Conservation (phyloP, 2,888 invertebrate genomes). For the Caprella mutica region DNA sequence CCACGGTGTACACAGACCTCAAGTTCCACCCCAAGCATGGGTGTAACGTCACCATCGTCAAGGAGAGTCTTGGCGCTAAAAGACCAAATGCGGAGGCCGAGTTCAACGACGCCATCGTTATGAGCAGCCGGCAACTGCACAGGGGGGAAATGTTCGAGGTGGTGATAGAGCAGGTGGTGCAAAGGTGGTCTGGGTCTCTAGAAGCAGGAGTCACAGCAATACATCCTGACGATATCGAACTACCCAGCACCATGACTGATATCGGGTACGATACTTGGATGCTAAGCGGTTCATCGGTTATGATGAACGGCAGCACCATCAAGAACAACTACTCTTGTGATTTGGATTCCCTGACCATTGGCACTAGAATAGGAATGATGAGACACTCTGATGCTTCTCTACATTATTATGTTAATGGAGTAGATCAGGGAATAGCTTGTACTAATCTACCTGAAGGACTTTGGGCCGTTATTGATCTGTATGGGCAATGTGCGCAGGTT, state of each 20-base stretch:
- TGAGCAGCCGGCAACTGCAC: slow-evolving; percentile 72
- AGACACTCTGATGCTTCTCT: slow-evolving; percentile 68
- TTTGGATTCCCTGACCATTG: slow-evolving; percentile 64
- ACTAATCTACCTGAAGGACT: slow-evolving; percentile 57
- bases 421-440: slow-evolving; percentile 76
- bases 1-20: slow-evolving; percentile 56
- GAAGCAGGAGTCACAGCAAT: slow-evolving; percentile 62
- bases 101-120: slow-evolving; percentile 88
- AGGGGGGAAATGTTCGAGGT: slow-evolving; percentile 89
- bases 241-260: slow-evolving; percentile 82
- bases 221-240: slow-evolving; percentile 76
- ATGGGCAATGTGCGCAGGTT: slow-evolving; percentile 89
- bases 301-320: slow-evolving; percentile 59
- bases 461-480: slow-evolving; percentile 88
- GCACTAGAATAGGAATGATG: slow-evolving; percentile 76
- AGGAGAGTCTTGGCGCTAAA: slow-evolving; percentile 71
- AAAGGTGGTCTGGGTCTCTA: slow-evolving; percentile 33
- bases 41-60: slow-evolving; percentile 70
- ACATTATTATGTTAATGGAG: slow-evolving; percentile 74
- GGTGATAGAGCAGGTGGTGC: slow-evolving; percentile 34
- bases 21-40: slow-evolving; percentile 83
- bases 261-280: slow-evolving; percentile 85
- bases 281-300: slow-evolving; percentile 78
- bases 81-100: slow-evolving; percentile 78
- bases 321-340: slow-evolving; percentile 75